Base-by-base conservation (phyloP, 2,113 vertebrate genomes). In the Platanista minor region DNA sequence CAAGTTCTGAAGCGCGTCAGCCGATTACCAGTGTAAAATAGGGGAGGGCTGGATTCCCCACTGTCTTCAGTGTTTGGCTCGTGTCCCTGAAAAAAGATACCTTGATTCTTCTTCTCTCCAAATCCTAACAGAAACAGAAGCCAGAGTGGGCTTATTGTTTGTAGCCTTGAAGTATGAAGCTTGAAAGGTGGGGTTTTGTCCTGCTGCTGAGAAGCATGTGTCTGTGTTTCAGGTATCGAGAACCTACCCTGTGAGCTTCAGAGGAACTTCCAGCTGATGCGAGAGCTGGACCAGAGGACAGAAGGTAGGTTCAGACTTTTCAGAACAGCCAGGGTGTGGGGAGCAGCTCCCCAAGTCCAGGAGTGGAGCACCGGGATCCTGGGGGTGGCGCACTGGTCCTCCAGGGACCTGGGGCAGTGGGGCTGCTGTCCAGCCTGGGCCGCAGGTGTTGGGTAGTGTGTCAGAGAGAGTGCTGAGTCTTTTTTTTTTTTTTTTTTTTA, bases 231-330 rank as follows among this genome's bases (percentile, higher is more conserved):
- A 99, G 99, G 99, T 94, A 99, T 99, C 41, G 99, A 99, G 97
- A 99, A 99, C 94, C 98, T 99, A 46, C 99, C 99, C 0, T 99
- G 99, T 89, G 99, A 99, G 41, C 99, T 99, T 61, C 99, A 99
- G 97, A 99, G 99, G 97, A 99, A 99, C 98, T 99, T 99, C 92
- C 99, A 99, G 87, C 98, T 99, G 97, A 99, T 99, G 99, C 98
- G 99, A 80, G 99, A 99, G 95, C 97, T 99, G 97, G 99, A 99
- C 96, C 99, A 99, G 96, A 98, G 99, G 90, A 99, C 99, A 18
- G 99, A 99, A 99, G 99, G 99, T 99, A 84, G 49, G 98, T 93
- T 72, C 46, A 0, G 87, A 36, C 49, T 2, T 62, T 6, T 13
- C 0, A 0, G 84, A 33, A 27, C 14, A 29, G 62, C 29, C n/a